These are phyloP conservation scores for Leptodactylus fallax DNA, from an alignment of 2,797 vertebrate genomes.

Conservation along the genomic window DNA sequence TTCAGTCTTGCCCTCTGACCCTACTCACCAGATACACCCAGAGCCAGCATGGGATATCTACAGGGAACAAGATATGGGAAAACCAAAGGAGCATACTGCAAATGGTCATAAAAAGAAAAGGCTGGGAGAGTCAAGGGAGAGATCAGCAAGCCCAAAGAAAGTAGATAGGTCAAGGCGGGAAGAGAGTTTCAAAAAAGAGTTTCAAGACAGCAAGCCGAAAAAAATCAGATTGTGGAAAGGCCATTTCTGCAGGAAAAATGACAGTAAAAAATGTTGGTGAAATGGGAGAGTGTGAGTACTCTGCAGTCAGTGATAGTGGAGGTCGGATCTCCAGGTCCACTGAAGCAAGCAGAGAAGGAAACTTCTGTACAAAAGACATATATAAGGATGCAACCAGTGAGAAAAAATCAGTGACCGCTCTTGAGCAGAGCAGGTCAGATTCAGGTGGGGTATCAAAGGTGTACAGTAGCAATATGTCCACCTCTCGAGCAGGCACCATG, in stretches of 20 bases:
- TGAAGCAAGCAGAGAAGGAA: constrained; percentile 78
- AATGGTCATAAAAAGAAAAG: constrained; percentile 84
- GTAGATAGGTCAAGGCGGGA: constrained; percentile 80
- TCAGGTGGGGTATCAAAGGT: constrained; percentile 75
- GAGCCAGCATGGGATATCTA: constrained; percentile 87
- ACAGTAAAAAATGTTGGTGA: constrained; percentile 76
- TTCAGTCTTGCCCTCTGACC: constrained; percentile 87
- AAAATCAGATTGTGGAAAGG: constrained; percentile 85
- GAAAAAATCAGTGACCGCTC: constrained; percentile 74
- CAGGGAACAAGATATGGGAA: constrained; percentile 82
- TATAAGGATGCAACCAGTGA: constrained; percentile 76
- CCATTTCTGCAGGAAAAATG: constrained; percentile 80
- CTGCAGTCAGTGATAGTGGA: constrained; percentile 72
- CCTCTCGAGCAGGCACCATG: constrained; percentile 73
- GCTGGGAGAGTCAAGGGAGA: constrained; percentile 83
- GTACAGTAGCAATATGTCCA: constrained; percentile 72
- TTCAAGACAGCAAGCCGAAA: constrained; percentile 76
- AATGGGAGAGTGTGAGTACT: constrained; percentile 73
- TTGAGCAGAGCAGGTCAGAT: constrained; percentile 75
- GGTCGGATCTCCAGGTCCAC: constrained; percentile 76
- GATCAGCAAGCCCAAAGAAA: constrained; percentile 84
- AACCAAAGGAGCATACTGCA: constrained; percentile 83
- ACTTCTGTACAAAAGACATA: constrained; percentile 74
- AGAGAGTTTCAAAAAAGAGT: constrained; percentile 78
- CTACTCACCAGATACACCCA: constrained; percentile 86